Evolutionary conservation across 2,888 invertebrate genomes (phyloP), one percentile per base, ranked within the genome.

Genomic region (Fissipunctia ypsillon): DNA sequence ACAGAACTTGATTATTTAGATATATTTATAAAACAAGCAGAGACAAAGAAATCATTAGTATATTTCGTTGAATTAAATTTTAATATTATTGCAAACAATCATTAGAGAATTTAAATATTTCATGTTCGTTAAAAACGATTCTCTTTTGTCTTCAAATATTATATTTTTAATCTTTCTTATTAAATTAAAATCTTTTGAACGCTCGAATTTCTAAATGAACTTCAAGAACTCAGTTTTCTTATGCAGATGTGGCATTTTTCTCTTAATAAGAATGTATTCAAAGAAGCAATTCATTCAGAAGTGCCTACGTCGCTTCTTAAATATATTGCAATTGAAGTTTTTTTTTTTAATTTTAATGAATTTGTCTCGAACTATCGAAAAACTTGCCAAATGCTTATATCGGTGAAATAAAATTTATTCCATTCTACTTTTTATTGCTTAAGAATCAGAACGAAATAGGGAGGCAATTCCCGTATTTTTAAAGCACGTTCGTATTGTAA

Each of bases 71-170:
- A 41, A 74, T 66, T 50, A 1, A 52, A 69, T 77, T 74, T 70
- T 57, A 66, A 25, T 72, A 68, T 35, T 52, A 60, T 43, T 57
- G 66, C 69, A 59, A 84, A 78, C 54, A 84, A 78, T 77, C 22
- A 75, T 77, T 60, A 68, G 14, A 45, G 59, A 52, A 48, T 82
- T 76, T 82, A 28, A 80, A 75, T 78, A 76, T 73, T 87, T 71
- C 9, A 73, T 67, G 25, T 78, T 78, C 74, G 16, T 66, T 74
- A 65, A 38, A 60, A 80, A 71, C 50, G 52, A 61, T 63, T 59
- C 59, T 69, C 64, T 64, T 78, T 80, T 76, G 69, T 73, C 61
- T 78, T 65, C 2, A 64, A 65, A 65, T 69, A 61, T 64, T 43
- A 59, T 67, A 73, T 75, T 76, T 78, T 74, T 59, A 77, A 69